Evolutionary conservation across 2,888 invertebrate genomes (phyloP).

Genomic region (Camponotus fellah): DNA sequence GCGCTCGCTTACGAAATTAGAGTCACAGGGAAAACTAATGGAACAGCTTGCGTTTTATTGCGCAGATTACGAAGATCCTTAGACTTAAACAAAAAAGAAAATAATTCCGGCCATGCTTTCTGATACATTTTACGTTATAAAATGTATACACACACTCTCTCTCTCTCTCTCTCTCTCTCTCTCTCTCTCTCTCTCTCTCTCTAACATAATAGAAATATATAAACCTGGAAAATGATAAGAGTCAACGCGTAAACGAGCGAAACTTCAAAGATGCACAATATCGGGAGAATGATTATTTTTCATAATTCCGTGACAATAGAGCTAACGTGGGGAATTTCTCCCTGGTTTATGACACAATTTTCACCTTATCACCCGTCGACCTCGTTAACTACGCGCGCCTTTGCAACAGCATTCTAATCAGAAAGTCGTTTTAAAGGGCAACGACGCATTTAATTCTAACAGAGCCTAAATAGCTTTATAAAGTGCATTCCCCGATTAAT

Average conservation of each 20-base stretch:
- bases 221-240: slow-evolving; percentile 63
- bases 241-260: slow-evolving; percentile 50
- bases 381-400: slow-evolving; percentile 13
- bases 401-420: slow-evolving; percentile 35
- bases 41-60: slow-evolving; percentile 22
- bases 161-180: slow-evolving; percentile 20
- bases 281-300: slow-evolving; percentile 67
- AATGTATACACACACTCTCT: slow-evolving; percentile 22
- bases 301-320: slow-evolving; percentile 39
- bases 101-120: slow-evolving; percentile 43
- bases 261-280: slow-evolving; percentile 59
- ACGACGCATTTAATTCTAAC: background rate
- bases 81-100: slow-evolving; percentile 56
- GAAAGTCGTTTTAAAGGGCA: background rate
- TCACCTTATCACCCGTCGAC: slow-evolving; percentile 24
- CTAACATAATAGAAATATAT: slow-evolving; percentile 64
- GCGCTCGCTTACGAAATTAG: slow-evolving; percentile 39
- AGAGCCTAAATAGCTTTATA: background rate
- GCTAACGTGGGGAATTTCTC: slow-evolving; percentile 1
- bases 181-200: slow-evolving; percentile 23
- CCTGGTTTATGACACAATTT: slow-evolving; percentile 24
- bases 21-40: slow-evolving; percentile 13
- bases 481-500: background rate
- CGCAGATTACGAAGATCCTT: slow-evolving; percentile 46
- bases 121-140: slow-evolving; percentile 57